Conservation (phyloP, 1,140 invertebrate species). For the Drosophila micromelanica region DNA sequence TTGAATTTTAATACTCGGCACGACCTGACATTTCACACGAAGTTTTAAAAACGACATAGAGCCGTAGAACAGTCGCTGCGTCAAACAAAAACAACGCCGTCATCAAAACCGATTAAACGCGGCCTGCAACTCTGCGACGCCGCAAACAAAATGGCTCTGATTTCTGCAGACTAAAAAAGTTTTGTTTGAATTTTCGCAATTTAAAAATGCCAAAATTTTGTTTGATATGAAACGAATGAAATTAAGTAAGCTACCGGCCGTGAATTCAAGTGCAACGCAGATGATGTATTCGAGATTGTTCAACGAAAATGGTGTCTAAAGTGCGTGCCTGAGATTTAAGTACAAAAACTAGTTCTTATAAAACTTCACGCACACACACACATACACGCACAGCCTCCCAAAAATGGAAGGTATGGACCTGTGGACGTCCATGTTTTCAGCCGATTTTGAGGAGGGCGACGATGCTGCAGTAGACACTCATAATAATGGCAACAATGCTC, state of each 20-base stretch:
- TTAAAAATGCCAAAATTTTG: background rate
- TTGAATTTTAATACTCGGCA: constrained; percentile 47
- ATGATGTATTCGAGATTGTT: constrained; percentile 15
- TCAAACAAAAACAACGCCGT: constrained; percentile 18
- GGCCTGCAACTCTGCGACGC: constrained; percentile 50
- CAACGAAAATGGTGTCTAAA: constrained; percentile 26
- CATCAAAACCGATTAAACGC: constrained; percentile 16
- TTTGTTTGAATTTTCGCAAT: constrained; percentile 42
- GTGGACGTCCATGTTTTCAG: constrained; percentile 79
- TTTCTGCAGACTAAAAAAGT: constrained; percentile 62
- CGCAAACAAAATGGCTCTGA: constrained; percentile 76
- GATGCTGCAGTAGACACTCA: constrained; percentile 23
- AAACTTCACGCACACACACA: constrained; percentile 36
- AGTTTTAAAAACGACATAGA: constrained; percentile 9
- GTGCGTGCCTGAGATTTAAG: constrained; percentile 46
- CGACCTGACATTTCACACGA: constrained; percentile 11
- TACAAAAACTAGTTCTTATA: constrained; percentile 68
- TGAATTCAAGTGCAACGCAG: constrained; percentile 20
- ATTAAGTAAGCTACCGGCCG: constrained; percentile 14
- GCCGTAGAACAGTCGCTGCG: background rate
- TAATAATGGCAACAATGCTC: constrained; percentile 40
- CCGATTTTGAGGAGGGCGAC: constrained; percentile 62
- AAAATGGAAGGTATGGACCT: constrained; percentile 78
- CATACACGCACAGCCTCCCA: constrained; percentile 28
- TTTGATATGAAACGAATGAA: constrained; percentile 23